A percentile compares a stretch with the other conserved stretches of the same genome.
phyloP scores from a whole-genome alignment of 2,888 invertebrate species.

The Elaeidobius kamerunicus region DNA sequence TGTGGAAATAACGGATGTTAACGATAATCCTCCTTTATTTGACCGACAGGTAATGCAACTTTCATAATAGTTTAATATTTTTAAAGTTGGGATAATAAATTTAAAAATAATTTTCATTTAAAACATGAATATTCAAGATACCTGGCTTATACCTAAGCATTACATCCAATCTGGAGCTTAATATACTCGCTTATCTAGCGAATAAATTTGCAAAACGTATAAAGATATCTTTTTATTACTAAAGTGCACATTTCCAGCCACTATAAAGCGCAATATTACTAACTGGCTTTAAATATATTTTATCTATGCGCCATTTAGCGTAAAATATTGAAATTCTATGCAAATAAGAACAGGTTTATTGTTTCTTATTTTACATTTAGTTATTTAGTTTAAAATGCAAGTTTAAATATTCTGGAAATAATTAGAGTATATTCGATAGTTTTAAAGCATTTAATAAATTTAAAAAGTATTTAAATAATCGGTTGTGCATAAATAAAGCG shows the following conservation, averaged over 20 bases:
- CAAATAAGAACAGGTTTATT: constrained; percentile 15
- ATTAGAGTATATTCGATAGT: too few relatives aligned
- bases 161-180: background rate
- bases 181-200: constrained; percentile 4
- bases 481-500: too few relatives aligned
- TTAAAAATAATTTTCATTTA: background rate
- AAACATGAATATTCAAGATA: too few relatives aligned
- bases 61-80: too few relatives aligned
- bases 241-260: constrained; percentile 6
- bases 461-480: background rate
- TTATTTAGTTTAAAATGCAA: too few relatives aligned
- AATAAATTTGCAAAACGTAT: constrained; percentile 10
- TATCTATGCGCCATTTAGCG: constrained; percentile 18
- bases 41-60: constrained; percentile 78
- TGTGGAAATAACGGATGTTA: constrained; percentile 95
- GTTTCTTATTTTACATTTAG: constrained; percentile 11
- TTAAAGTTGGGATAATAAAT: background rate
- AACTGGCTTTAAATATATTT: constrained; percentile 17
- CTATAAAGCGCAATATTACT: constrained; percentile 13
- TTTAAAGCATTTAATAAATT: too few relatives aligned
- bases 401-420: too few relatives aligned
- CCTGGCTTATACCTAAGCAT: too few relatives aligned
- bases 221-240: constrained; percentile 19
- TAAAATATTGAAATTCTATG: constrained; percentile 15
- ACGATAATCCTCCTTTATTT: constrained; percentile 94